phyloP scores from a whole-genome alignment of 2,888 invertebrate species.

The Tetramorium bicarinatum region DNA sequence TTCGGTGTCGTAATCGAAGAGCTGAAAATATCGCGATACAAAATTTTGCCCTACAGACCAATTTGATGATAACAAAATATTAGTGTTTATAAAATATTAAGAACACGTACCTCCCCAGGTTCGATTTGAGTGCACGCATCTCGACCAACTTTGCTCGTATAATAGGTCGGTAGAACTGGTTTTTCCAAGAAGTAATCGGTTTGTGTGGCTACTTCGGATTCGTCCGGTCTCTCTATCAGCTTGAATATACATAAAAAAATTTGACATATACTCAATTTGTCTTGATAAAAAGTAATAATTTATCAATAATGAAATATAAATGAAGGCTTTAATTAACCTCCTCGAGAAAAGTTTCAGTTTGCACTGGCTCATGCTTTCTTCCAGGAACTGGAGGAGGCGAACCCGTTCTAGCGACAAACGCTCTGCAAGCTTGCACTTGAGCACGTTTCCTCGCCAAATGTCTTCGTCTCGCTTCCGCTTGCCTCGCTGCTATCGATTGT shows the following conservation, averaged over 20 bases:
- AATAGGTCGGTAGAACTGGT: constrained; percentile 93
- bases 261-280: not conserved
- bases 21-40: constrained; percentile 84
- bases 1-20: constrained; percentile 97
- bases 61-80: not conserved
- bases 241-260: constrained; percentile 70
- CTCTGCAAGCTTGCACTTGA: constrained; percentile 88
- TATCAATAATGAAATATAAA: not conserved
- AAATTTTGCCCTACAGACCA: not conserved
- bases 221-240: constrained; percentile 92
- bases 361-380: constrained; percentile 94
- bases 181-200: constrained; percentile 95
- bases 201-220: constrained; percentile 93
- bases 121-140: constrained; percentile 95
- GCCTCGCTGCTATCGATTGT: constrained; percentile 87
- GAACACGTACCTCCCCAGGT: constrained; percentile 92
- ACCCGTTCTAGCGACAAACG: constrained; percentile 87
- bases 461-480: constrained; percentile 91
- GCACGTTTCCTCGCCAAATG: constrained; percentile 92
- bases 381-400: constrained; percentile 94
- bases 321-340: constrained; percentile 87
- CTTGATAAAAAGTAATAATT: not conserved
- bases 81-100: not conserved
- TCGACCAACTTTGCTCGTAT: constrained; percentile 93
- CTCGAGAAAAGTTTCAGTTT: constrained; percentile 96